Evolutionary conservation across 2,113 vertebrate genomes (phyloP).

Genomic region (Phalacrocorax carbo): DNA sequence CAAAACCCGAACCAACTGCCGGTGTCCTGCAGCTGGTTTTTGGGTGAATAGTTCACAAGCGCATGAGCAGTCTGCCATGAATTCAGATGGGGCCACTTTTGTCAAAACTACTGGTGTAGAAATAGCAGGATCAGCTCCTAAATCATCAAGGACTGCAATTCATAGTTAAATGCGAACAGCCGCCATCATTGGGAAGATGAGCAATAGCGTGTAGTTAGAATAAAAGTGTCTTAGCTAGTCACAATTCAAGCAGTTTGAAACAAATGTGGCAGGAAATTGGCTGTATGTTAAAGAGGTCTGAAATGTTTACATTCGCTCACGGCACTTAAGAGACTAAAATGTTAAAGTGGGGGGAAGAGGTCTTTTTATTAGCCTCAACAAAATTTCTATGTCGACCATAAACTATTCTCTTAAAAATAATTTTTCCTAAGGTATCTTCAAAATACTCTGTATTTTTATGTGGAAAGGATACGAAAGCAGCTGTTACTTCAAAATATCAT

Average conservation of each 20-base stretch:
- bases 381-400: constrained; percentile 60
- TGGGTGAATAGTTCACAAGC: background rate
- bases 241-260: constrained; percentile 5
- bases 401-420: constrained; percentile 62
- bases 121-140: constrained; percentile 14
- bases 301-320: constrained; percentile 45
- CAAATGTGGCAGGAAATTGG: constrained; percentile 44
- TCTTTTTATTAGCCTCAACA: constrained; percentile 9
- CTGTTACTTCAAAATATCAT: constrained; percentile 70
- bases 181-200: background rate
- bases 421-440: constrained; percentile 73
- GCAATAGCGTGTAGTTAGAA: background rate
- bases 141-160: constrained; percentile 8
- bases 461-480: constrained; percentile 66
- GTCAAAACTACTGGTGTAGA: background rate
- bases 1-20: fast-evolving
- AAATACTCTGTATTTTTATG: constrained; percentile 80
- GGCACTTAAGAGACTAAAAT: background rate
- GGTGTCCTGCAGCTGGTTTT: background rate
- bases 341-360: background rate
- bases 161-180: background rate
- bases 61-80: background rate
- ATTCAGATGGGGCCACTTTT: background rate
- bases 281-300: constrained; percentile 14
- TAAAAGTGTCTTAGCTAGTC: constrained; percentile 15